Conservation (phyloP, 1,140 invertebrate species). For the Drosophila biarmipes region DNA sequence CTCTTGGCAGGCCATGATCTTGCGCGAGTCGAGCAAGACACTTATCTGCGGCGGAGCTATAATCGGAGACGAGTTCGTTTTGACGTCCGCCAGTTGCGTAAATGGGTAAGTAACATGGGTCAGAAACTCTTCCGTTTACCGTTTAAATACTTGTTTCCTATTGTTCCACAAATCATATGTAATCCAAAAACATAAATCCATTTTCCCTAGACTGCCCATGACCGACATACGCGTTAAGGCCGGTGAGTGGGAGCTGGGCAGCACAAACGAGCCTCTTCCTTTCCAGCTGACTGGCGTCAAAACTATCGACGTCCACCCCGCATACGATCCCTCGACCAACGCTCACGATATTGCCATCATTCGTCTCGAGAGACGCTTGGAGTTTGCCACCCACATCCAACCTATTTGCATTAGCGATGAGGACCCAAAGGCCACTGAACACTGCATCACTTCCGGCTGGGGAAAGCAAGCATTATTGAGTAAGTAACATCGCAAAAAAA, state of each 20-base stretch:
- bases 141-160: no score
- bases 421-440: conserved; percentile 85
- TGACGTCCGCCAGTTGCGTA: conserved; percentile 85
- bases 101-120: conserved; percentile 88
- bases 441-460: conserved; percentile 92
- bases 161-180: no score
- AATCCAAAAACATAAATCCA: no score
- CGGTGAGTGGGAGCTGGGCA: conserved; percentile 94
- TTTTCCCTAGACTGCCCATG: conserved; percentile 55
- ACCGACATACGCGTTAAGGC: conserved; percentile 90
- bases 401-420: conserved; percentile 89
- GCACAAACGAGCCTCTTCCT: conserved; percentile 91
- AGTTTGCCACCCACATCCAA: conserved; percentile 89
- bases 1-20: conserved; percentile 84
- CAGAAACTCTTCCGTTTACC: no score
- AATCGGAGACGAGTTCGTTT: conserved; percentile 75
- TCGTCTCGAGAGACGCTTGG: conserved; percentile 87
- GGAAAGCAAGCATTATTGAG: conserved; percentile 91
- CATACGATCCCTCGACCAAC: conserved; percentile 87
- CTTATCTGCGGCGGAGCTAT: conserved; percentile 83
- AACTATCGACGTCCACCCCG: conserved; percentile 89
- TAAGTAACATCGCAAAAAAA: conserved; percentile 81
- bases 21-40: conserved; percentile 77
- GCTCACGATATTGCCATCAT: conserved; percentile 91
- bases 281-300: conserved; percentile 91